phyloP scores from a whole-genome alignment of 2,113 vertebrate genomes.

The Hipposideros armiger region DNA sequence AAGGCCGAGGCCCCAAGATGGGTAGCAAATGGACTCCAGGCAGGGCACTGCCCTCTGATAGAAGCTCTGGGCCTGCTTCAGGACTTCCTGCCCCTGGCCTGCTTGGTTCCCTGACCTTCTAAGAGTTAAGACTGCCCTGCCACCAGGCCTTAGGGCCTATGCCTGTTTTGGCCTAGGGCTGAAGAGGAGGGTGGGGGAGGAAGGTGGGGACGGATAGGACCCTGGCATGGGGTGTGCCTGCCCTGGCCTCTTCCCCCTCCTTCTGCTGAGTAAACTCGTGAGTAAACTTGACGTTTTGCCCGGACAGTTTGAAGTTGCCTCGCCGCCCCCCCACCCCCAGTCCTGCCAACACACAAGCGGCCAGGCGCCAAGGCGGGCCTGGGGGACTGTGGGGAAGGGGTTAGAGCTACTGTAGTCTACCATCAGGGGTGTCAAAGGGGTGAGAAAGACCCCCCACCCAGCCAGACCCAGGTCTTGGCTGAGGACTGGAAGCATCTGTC shows the following conservation, averaged over 20 bases:
- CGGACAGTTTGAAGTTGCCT: conserved; percentile 86
- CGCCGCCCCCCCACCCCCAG: conserved; percentile 46
- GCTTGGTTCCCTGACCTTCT: conserved; percentile 71
- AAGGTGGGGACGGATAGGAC: conserved; percentile 82
- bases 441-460: conserved; percentile 17
- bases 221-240: conserved; percentile 85
- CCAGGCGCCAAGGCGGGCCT: conserved; percentile 76
- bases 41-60: conserved; percentile 60
- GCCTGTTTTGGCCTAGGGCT: conserved; percentile 71
- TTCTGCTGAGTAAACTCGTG: conserved; percentile 86
- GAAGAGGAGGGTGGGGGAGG: conserved; percentile 67
- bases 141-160: conserved; percentile 69
- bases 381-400: conserved; percentile 63
- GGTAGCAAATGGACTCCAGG: conserved; percentile 51
- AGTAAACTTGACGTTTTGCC: conserved; percentile 86
- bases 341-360: conserved; percentile 76
- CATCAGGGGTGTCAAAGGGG: not conserved
- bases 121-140: conserved; percentile 52
- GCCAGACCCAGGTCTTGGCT: not conserved
- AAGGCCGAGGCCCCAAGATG: conserved; percentile 46
- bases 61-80: conserved; percentile 66
- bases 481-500: conserved; percentile 44
- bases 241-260: conserved; percentile 83
- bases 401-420: not conserved
- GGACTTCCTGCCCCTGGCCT: conserved; percentile 62